A percentile compares a stretch with the other conserved stretches of the same genome.
These are phyloP conservation scores for Nomada fucata DNA, from an alignment of 2,888 invertebrate genomes.

Conservation along the genomic window DNA sequence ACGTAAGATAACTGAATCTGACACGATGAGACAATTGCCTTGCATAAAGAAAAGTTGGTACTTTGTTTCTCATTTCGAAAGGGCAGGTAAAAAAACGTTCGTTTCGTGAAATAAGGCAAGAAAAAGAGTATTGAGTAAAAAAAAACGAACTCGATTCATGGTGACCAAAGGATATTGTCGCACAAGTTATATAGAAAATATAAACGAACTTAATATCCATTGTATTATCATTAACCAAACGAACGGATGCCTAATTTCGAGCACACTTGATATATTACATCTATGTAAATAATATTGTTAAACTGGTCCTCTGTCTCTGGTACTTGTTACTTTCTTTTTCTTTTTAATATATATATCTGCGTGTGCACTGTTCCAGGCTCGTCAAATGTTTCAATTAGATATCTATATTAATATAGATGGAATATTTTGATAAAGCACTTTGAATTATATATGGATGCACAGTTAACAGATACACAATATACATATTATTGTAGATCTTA, in stretches of 20 bases:
- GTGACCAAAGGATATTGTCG: background rate
- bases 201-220: background rate
- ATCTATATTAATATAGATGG: conserved; percentile 39
- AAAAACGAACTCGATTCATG: background rate
- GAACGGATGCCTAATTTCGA: conserved; percentile 82
- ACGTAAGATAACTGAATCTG: conserved; percentile 14
- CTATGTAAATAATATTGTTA: conserved; percentile 57
- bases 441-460: conserved; percentile 70
- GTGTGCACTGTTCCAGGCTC: conserved; percentile 64
- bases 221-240: conserved; percentile 23
- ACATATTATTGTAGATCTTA: conserved; percentile 69
- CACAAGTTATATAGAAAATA: conserved; percentile 1
- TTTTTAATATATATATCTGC: conserved; percentile 35
- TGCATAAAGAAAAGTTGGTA: conserved; percentile 82
- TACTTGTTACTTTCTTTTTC: conserved; percentile 32
- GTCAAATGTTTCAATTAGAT: conserved; percentile 52
- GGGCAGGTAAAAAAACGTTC: background rate
- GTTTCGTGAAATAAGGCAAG: background rate
- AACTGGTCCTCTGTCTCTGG: conserved; percentile 49
- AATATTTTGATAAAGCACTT: conserved; percentile 48
- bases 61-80: conserved; percentile 26
- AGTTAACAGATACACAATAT: conserved; percentile 62
- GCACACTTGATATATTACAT: conserved; percentile 77
- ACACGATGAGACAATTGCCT: conserved; percentile 68
- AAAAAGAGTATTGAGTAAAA: background rate